Evolutionary conservation across 2,797 vertebrate genomes (phyloP), one percentile per base, ranked within the genome.

Genomic region (Brotula barbata): DNA sequence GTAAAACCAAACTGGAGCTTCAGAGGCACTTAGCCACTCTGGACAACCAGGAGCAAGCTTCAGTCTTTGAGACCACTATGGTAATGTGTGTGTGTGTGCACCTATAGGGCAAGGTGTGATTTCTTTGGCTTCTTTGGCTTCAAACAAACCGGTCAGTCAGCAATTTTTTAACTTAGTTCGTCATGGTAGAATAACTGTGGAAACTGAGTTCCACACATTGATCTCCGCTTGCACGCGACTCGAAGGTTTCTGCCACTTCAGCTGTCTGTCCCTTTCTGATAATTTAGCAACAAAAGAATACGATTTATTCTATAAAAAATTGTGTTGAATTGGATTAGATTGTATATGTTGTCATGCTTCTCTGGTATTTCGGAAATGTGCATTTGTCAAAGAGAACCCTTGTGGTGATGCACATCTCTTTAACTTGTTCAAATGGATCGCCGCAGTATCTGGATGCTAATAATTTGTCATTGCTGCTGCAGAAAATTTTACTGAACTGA

Each of bases 1-100:
- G 93, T 57, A 96, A 96, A 89, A 92, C 91, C 60, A 99, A 98
- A 81, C 81, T 98, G 84, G 96, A 98, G 82, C 91, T 97, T 53
- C 97, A 99, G 83, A 95, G 88, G 75, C 94, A 98, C 73, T 81
- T 98, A 80, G 95, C 95, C 40, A 92, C 87, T 14, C 85, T 99
- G 83, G 94, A 92, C 68, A 96, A 94, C 74, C 82, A 94, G 64
- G 95, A 98, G 17, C 96, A 99, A 72, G 96, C 93, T 6, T 90
- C 90, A 17, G 73, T 98, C 73, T 99, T 96, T 86, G 96, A 98
- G 78, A 94, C 91, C 76, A 92, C 94, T 73, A 93, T 94, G 96
- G 97, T 99, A 93, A 82, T 17, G 8, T 44, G 17, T 69, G 20
- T 49, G 8, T 17, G 50, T 53, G 31, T 42, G 42, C 13, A 46